Evolutionary conservation across 2,888 invertebrate species (phyloP), one percentile per base, ranked within the genome.

Genomic region (Alsophila aescularia): DNA sequence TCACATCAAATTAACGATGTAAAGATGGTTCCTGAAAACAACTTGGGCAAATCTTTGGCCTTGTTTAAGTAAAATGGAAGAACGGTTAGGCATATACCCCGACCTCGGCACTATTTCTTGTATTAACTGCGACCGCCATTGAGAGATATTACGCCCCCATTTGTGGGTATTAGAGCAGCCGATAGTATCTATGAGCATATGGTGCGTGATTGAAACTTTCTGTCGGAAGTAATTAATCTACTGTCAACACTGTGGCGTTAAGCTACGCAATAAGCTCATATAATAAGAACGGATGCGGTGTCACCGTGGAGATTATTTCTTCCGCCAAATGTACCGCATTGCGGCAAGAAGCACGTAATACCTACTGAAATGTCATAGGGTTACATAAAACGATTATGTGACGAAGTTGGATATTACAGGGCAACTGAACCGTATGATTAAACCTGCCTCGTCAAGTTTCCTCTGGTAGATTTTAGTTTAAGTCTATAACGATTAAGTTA

Each of bases 261-360:
- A 42, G 58, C 66, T 58, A 69, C 63, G 72, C 75, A 76, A 75
- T 77, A 77, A 74, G 60, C 72, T 69, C 65, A 70, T 79, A 77
- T 79, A 77, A 79, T 77, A 75, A 79, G 81, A 81, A 83, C 70
- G 77, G 77, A 84, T 82, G 81, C 70, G 80, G 75, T 78, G 81
- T 80, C 83, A 83, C 71, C 68, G 63, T 70, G 67, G 70, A 83
- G 81, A 85, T 85, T 81, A 85, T 80, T 75, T 73, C 67, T 70
- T 71, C 44, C 73, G 66, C 67, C 67, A 67, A 71, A 77, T 68
- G 63, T 75, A 77, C 84, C 85, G 86, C 86, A 85, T 58, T 86
- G 86, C 84, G 82, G 83, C 45, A 55, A 55, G 43, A 40, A 67
- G 66, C 64, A 68, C 73, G 77, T 81, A 79, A 81, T 81, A 83